Evolutionary conservation across 2,113 vertebrate genomes (phyloP).

Genomic region (Cariama cristata): DNA sequence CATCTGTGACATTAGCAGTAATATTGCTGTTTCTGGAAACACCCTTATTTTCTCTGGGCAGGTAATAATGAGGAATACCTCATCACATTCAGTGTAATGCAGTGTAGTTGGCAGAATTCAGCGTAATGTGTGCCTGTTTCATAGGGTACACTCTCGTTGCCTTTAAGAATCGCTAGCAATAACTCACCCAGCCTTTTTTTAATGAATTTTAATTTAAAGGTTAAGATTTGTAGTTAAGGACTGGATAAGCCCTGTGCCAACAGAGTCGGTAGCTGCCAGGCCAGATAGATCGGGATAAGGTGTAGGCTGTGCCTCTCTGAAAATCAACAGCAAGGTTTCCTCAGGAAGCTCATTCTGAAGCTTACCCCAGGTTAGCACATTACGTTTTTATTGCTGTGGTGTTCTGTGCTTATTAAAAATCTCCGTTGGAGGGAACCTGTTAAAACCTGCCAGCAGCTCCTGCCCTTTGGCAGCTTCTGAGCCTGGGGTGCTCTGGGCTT

Average conservation of each 20-base stretch:
- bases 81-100: not conserved
- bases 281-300: not conserved
- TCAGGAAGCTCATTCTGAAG: not conserved
- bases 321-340: not conserved
- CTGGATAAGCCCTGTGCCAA: not conserved
- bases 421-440: not conserved
- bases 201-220: not conserved
- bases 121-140: fast-evolving
- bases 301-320: not conserved
- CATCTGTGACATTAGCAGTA: not conserved
- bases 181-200: not conserved
- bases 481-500: not conserved
- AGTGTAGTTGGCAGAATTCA: not conserved
- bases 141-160: not conserved
- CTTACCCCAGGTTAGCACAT: not conserved
- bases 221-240: not conserved
- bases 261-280: not conserved
- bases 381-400: not conserved
- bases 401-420: not conserved
- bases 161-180: not conserved
- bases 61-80: not conserved
- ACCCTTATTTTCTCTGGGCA: not conserved
- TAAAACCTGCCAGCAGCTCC: slow-evolving; percentile 14
- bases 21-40: not conserved
- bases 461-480: not conserved